Conservation (phyloP, 2,113 vertebrate species). For the Edolisoma coerulescens region DNA sequence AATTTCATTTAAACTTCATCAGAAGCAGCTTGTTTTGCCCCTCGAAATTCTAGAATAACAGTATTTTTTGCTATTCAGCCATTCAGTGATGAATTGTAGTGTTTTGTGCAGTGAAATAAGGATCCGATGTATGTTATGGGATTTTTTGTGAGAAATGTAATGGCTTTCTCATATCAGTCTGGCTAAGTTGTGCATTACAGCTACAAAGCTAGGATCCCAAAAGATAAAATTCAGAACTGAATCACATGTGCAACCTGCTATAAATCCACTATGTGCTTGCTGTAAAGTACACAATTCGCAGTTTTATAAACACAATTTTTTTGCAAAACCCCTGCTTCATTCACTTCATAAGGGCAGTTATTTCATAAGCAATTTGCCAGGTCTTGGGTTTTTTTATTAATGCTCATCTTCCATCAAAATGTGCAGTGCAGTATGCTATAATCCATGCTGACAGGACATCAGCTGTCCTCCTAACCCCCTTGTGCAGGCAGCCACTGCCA, state of each 20-base stretch:
- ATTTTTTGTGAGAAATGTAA: background rate
- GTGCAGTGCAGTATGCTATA: background rate
- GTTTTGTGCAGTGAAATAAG: background rate
- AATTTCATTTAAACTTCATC: background rate
- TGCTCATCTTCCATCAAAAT: background rate
- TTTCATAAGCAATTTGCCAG: fast-evolving
- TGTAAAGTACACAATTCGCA: fast-evolving
- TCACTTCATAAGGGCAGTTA: background rate
- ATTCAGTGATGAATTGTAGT: background rate
- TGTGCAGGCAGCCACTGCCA: background rate
- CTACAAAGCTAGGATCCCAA: background rate
- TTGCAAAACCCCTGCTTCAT: background rate
- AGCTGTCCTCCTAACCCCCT: background rate
- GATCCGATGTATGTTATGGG: background rate
- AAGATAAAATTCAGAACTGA: background rate
- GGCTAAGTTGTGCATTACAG: background rate
- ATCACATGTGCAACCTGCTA: fast-evolving
- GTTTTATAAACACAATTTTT: background rate
- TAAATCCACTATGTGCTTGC: background rate
- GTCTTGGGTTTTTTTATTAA: background rate
- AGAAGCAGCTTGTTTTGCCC: background rate
- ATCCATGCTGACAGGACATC: background rate
- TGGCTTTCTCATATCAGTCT: background rate
- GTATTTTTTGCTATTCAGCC: background rate
- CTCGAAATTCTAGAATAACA: background rate